Conservation (phyloP, 2,797 vertebrate species). For the Emys orbicularis region DNA sequence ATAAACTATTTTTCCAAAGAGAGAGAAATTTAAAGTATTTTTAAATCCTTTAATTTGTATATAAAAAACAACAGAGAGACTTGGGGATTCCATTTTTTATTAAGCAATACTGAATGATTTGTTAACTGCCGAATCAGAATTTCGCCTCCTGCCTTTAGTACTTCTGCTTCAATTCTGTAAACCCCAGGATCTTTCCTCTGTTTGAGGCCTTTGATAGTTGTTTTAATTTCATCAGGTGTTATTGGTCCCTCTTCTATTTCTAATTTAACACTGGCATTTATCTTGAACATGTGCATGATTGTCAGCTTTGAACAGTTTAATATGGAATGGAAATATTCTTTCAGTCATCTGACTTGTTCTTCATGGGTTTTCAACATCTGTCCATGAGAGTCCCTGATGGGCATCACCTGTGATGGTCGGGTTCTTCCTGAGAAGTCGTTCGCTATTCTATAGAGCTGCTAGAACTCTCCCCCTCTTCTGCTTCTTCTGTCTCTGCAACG, state of each 20-base stretch:
- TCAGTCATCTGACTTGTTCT: background rate
- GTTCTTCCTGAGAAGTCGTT: background rate
- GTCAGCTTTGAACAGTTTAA: background rate
- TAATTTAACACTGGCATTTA: background rate
- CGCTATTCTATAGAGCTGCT: background rate
- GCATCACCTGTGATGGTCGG: background rate
- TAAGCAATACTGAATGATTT: background rate
- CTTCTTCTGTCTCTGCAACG: background rate
- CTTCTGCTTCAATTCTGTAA: background rate
- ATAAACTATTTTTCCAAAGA: background rate
- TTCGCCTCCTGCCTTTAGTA: background rate
- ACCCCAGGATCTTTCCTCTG: background rate
- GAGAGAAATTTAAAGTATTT: background rate
- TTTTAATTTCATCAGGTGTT: background rate
- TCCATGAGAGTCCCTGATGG: background rate
- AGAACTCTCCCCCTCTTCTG: background rate
- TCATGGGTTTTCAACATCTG: background rate
- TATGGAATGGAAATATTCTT: background rate
- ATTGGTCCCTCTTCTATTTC: background rate
- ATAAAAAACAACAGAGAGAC: background rate
- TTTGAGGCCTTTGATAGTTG: background rate
- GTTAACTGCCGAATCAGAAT: background rate
- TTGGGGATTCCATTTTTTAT: background rate
- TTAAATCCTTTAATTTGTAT: conserved; percentile 8
- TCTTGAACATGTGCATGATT: background rate